phyloP scores from a whole-genome alignment of 2,888 invertebrate species.

The Alviniconcha strummeri region DNA sequence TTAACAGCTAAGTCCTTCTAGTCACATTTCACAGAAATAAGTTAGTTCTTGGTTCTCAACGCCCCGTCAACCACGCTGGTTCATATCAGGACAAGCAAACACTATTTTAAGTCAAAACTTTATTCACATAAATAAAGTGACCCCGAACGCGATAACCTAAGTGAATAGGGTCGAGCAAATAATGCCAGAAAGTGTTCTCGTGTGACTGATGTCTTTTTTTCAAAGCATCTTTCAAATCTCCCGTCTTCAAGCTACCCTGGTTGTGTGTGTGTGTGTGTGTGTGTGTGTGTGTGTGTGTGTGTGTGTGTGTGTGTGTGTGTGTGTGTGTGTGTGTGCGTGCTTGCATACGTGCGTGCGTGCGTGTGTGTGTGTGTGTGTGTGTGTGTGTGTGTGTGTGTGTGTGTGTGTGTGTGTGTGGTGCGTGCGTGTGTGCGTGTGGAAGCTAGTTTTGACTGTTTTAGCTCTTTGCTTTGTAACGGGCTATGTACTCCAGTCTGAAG shows the following conservation, averaged over 20 bases:
- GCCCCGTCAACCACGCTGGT: background rate
- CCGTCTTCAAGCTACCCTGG: background rate
- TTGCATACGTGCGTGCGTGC: conserved; percentile 17
- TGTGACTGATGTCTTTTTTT: background rate
- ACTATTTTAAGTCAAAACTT: background rate
- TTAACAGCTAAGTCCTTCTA: too few relatives aligned
- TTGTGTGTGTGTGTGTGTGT: background rate
- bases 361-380: conserved; percentile 13
- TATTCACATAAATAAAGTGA: too few relatives aligned
- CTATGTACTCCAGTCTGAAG: too few relatives aligned
- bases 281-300: conserved; percentile 3
- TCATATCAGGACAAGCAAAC: background rate
- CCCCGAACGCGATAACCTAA: too few relatives aligned
- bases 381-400: conserved; percentile 13
- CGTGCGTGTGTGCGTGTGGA: background rate
- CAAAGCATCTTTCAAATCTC: background rate
- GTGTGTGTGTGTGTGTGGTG: conserved; percentile 17
- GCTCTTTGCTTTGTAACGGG: too few relatives aligned
- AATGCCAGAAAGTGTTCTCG: background rate
- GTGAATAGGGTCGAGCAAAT: too few relatives aligned
- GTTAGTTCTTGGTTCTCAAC: too few relatives aligned
- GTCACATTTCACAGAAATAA: too few relatives aligned
- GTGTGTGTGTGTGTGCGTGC: conserved; percentile 4
- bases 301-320: background rate
- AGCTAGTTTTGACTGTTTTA: too few relatives aligned